Evolutionary conservation across 2,113 vertebrate species (phyloP), one percentile per base, ranked within the genome.

Genomic region (Ammodramus savannarum): DNA sequence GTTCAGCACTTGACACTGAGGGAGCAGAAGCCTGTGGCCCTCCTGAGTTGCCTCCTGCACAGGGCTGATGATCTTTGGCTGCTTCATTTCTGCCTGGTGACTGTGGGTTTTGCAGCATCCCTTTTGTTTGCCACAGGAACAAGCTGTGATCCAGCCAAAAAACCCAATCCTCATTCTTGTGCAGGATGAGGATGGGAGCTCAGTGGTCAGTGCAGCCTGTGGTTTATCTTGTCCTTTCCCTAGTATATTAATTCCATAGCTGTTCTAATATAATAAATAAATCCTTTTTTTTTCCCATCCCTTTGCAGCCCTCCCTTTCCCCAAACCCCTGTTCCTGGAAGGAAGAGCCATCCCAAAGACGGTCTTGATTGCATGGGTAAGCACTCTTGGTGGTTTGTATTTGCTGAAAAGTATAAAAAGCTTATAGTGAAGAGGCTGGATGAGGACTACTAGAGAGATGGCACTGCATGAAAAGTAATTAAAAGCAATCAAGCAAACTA

Each of bases 291-390:
- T 3, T 12, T 21, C 22, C 31, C 8, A 51, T 90, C 7, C 19
- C 18, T 87, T 74, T 89, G 26, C 92, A 98, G 97, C 79, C 97
- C 97, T 52, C 92, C 96, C 22, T 97, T 96, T 91, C 81, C 96
- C 44, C 96, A 97, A 85, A 97, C 97, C 18, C 95, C 97, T 31
- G 91, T 95, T 96, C 90, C 95, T 94, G 96, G 97, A 95, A 96
- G 97, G 92, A 97, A 97, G 62, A 96, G 81, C 68, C 97, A 97
- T 68, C 91, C 89, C 81, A 97, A 97, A 94, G 96, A 97, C 65
- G 49, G 95, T 48, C 95, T 97, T 15, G 97, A 98, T 15, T 97
- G 96, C 82, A 91, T 98, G 94, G 97, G 97, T 98, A 96, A 97
- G 96, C 44, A 44, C 34, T 61, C 8, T 23, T 71, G 52, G 16